Evolutionary conservation across 2,113 vertebrate species (phyloP).

Genomic region (Dipodomys spectabilis): DNA sequence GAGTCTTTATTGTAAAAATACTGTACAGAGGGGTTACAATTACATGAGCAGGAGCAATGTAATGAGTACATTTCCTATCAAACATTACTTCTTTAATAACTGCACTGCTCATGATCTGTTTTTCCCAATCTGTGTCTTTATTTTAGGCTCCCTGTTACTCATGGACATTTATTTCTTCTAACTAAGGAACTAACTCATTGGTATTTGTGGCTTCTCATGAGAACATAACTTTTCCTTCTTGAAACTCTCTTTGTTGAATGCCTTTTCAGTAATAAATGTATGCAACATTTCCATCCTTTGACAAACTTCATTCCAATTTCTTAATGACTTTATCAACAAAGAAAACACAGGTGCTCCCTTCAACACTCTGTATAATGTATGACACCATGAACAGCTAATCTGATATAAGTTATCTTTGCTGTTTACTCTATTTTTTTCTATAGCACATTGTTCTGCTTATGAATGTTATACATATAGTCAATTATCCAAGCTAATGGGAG

Average conservation of each 20-base stretch:
- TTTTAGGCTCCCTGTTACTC: background rate
- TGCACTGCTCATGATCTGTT: background rate
- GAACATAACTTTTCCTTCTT: background rate
- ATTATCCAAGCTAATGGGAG: conserved; percentile 78
- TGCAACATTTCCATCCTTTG: background rate
- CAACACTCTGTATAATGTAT: background rate
- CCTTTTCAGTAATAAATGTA: background rate
- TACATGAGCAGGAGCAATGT: too few relatives aligned
- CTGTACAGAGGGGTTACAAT: too few relatives aligned
- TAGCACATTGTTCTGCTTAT: conserved; percentile 67
- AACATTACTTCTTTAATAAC: background rate
- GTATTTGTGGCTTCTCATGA: background rate
- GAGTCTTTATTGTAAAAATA: too few relatives aligned
- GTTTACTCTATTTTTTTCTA: conserved; percentile 37
- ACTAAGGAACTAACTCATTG: background rate
- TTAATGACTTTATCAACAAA: conserved; percentile 56
- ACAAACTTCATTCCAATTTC: conserved; percentile 59
- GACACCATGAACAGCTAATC: conserved; percentile 48
- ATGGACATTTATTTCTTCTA: background rate
- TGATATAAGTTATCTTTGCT: conserved; percentile 55
- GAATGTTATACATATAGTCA: conserved; percentile 74
- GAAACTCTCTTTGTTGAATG: conserved; percentile 35
- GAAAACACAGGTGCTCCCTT: conserved; percentile 52
- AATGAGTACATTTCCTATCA: too few relatives aligned
- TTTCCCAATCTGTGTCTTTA: background rate